These are phyloP conservation scores for Rana temporaria DNA, from an alignment of 2,113 vertebrate genomes.

Conservation along the genomic window DNA sequence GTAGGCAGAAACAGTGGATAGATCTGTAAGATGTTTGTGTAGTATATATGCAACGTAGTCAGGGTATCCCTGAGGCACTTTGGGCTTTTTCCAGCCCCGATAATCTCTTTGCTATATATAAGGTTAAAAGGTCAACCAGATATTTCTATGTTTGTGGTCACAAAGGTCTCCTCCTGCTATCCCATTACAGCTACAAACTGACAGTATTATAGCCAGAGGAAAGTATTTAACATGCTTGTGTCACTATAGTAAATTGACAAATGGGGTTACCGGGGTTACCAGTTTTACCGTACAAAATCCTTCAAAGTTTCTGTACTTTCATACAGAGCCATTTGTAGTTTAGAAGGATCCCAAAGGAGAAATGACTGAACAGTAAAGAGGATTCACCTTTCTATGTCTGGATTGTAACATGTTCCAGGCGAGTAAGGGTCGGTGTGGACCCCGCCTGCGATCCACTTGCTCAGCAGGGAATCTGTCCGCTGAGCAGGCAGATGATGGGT, in stretches of 20 bases:
- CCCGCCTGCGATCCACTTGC: too few species aligned
- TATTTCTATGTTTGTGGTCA: neutral
- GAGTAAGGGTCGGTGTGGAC: too few species aligned
- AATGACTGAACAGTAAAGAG: neutral
- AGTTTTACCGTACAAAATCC: neutral
- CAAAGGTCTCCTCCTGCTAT: neutral
- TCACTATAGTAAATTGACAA: conserved; percentile 2
- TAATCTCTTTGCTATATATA: neutral
- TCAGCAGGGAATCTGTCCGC: too few species aligned
- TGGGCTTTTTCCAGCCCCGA: too few species aligned
- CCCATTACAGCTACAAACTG: neutral
- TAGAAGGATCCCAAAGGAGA: neutral
- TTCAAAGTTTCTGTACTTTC: neutral
- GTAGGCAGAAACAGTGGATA: too few species aligned
- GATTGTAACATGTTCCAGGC: too few species aligned
- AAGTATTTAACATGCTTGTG: conserved; percentile 1
- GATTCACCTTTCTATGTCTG: neutral
- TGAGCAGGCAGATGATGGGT: too few species aligned
- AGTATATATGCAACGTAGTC: neutral
- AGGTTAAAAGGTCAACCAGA: neutral
- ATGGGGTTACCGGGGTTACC: neutral
- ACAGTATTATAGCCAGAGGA: conserved; percentile 8
- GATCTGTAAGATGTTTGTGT: neutral
- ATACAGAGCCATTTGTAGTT: neutral
- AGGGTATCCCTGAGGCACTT: neutral